phyloP scores from a whole-genome alignment of 2,113 vertebrate genomes.

The Hippopotamus amphibius region DNA sequence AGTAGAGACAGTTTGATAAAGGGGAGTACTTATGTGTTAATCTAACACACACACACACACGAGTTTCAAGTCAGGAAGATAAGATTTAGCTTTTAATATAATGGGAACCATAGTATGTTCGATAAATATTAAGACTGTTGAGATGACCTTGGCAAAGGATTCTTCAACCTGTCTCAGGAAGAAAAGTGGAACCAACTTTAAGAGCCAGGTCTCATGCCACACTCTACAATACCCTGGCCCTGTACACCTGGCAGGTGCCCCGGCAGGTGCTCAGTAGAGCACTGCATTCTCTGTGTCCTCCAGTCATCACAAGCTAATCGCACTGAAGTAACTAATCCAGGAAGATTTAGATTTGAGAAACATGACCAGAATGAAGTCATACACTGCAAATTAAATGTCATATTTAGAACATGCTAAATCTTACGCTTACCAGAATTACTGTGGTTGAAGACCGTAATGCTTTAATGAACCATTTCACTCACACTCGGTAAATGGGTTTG shows the following conservation, averaged over 20 bases:
- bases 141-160: not conserved
- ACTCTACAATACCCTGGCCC: not conserved
- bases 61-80: not conserved
- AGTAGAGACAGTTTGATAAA: not conserved
- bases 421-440: not conserved
- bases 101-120: not conserved
- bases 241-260: too few species aligned
- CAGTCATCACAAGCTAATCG: not conserved
- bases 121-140: not conserved
- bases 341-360: constrained; percentile 45
- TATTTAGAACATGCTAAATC: not conserved
- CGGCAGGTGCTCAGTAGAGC: not conserved
- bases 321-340: not conserved
- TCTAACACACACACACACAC: not conserved
- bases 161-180: not conserved
- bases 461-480: not conserved
- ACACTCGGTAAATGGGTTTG: not conserved
- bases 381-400: not conserved
- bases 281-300: not conserved
- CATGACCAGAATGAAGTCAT: constrained; percentile 42
- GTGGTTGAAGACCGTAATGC: not conserved
- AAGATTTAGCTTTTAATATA: not conserved
- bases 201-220: not conserved
- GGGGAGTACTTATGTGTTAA: not conserved
- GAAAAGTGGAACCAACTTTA: not conserved